These are phyloP conservation scores for Gymnoscelis rufifasciata DNA, from an alignment of 2,888 invertebrate genomes.

Conservation along the genomic window DNA sequence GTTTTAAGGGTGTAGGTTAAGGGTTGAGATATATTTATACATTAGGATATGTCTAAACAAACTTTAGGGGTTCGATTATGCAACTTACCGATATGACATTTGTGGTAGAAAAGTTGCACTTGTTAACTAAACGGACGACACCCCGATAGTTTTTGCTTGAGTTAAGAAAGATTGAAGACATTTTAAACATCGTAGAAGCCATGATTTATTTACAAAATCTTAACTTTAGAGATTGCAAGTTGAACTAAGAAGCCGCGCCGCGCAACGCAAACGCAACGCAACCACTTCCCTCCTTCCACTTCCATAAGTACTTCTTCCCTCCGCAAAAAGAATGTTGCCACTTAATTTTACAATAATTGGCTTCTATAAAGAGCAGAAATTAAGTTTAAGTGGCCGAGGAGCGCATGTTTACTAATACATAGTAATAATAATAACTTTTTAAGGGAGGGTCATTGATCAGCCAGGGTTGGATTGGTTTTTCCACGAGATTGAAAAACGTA, in stretches of 20 bases:
- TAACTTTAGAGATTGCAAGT: conserved; percentile 5
- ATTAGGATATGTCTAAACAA: too few species aligned
- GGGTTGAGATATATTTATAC: too few species aligned
- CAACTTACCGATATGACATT: conserved; percentile 69
- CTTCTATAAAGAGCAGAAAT: too few species aligned
- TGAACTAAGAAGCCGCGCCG: neutral
- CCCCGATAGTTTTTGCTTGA: conserved; percentile 55
- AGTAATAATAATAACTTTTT: too few species aligned
- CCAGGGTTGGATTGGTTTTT: too few species aligned
- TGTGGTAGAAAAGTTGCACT: conserved; percentile 58
- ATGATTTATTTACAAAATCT: conserved; percentile 46
- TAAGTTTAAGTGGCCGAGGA: too few species aligned
- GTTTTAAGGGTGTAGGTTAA: neutral
- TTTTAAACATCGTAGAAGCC: conserved; percentile 62
- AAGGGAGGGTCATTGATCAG: too few species aligned
- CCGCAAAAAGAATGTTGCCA: too few species aligned
- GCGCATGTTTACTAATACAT: too few species aligned
- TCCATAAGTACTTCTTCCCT: too few species aligned
- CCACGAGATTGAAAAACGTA: too few species aligned
- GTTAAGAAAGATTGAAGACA: conserved; percentile 48
- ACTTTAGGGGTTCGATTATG: conserved; percentile 47
- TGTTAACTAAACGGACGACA: conserved; percentile 50
- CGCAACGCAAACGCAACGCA: neutral
- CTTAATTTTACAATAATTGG: too few species aligned
- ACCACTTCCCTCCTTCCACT: neutral